Base-by-base conservation (phyloP, 2,888 invertebrate genomes). In the Trisateles emortualis region DNA sequence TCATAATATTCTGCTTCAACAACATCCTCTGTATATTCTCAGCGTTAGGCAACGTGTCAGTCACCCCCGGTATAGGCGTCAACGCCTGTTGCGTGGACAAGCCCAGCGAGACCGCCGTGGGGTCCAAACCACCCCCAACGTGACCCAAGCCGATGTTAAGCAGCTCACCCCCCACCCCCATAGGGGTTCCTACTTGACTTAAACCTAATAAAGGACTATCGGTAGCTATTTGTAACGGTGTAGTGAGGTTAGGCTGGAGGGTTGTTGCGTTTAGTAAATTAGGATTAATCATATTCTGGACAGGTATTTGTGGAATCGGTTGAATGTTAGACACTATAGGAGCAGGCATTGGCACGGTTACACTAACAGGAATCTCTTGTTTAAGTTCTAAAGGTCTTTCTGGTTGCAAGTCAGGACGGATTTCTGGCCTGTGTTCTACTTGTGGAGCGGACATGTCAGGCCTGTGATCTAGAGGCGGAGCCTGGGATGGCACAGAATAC, bases 1-100 rank as follows among this genome's bases (percentile, higher is more conserved):
- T 92, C 80, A 92, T 91, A 60, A 93, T 91, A 70, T 92, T 93
- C 72, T 93, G 93, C 48, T 93, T 93, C 48, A 93, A 72, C 65
- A 93, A 70, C 92, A 93, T 93, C 75, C 92, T 78, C 71, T 93
- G 92, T 35, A 93, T 88, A 59, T 92, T 92, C 62, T 93, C 92
- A 1, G 88, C 83, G 55, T 88, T 90, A 13, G 88, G 83, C 72
- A 84, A 36, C 6, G 78, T 50, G 10, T 86, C 86, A 0, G 50
- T 68, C 8, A 71, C 64, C 5, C 63, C 78, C 0, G 90, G 87
- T 1, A 83, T 83, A 1, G 86, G 82, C 10, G 84, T 83, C 52
- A 82, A 49, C 1, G 72, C 71, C 35, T 78, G 81, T 57, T 78
- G 84, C 38, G 68, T 64, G 29, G 80, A 68, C 45, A 80, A 58